These are phyloP conservation scores for Ericerus pela DNA, from an alignment of 1,140 invertebrate species.

Conservation along the genomic window DNA sequence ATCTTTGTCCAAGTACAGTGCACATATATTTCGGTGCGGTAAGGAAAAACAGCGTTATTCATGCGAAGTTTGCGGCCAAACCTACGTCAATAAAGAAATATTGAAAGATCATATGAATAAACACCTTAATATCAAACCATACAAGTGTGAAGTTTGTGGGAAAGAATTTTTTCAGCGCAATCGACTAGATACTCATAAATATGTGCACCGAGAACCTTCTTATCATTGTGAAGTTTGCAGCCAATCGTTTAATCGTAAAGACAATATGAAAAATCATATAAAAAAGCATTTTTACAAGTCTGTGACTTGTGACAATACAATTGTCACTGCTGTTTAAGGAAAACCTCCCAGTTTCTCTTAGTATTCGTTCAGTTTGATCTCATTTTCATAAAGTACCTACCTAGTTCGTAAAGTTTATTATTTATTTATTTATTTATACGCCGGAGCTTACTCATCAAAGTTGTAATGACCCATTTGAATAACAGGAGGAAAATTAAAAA, in stretches of 20 bases:
- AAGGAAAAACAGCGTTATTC: conserved; percentile 8
- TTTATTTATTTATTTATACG: too few relatives aligned
- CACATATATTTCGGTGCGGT: conserved; percentile 33
- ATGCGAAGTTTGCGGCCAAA: conserved; percentile 16
- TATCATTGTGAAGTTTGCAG: conserved; percentile 12
- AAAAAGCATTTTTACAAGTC: conserved; percentile 7
- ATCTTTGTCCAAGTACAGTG: conserved; percentile 43
- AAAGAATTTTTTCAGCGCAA: conserved; percentile 12
- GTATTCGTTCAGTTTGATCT: too few relatives aligned
- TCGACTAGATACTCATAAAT: conserved; percentile 9
- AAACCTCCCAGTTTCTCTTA: too few relatives aligned
- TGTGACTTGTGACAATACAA: not conserved
- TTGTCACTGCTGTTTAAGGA: conserved; percentile 7
- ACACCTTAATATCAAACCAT: conserved; percentile 6
- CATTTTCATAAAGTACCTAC: too few relatives aligned
- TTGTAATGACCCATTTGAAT: too few relatives aligned
- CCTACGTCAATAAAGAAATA: not conserved
- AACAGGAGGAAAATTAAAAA: too few relatives aligned
- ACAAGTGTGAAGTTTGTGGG: conserved; percentile 15
- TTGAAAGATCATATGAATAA: conserved; percentile 13
- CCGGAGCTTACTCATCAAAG: too few relatives aligned
- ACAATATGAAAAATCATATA: conserved; percentile 10
- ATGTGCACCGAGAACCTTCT: conserved; percentile 5
- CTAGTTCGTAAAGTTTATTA: too few relatives aligned
- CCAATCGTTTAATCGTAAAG: conserved; percentile 3